phyloP scores from a whole-genome alignment of 2,113 vertebrate species.

The Oceanites oceanicus region DNA sequence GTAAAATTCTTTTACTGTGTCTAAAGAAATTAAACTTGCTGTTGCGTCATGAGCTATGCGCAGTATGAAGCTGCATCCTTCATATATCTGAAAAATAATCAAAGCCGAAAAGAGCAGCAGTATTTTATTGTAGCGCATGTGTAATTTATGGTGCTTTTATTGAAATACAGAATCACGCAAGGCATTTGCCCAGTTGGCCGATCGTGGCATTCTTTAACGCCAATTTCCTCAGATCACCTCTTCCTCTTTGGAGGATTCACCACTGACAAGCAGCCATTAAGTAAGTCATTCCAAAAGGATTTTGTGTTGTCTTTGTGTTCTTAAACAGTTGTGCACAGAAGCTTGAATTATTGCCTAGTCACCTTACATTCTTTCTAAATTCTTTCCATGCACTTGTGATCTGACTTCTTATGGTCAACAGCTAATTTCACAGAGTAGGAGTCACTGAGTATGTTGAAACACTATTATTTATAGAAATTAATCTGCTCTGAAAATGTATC shows the following conservation, averaged over 20 bases:
- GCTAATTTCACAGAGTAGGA: neutral
- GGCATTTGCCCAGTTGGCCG: constrained; percentile 83
- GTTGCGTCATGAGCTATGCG: fast-evolving
- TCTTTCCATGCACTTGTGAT: neutral
- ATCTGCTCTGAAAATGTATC: neutral
- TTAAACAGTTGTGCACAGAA: neutral
- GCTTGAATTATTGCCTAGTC: neutral
- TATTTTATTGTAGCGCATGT: fast-evolving
- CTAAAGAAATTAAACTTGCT: neutral
- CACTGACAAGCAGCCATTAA: constrained; percentile 91
- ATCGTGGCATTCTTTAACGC: constrained; percentile 94
- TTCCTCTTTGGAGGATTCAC: constrained; percentile 98
- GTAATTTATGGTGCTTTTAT: neutral
- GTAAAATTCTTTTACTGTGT: neutral
- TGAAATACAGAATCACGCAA: constrained; percentile 61
- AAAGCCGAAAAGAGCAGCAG: neutral
- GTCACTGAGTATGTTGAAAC: neutral
- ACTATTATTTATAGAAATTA: neutral
- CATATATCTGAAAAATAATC: fast-evolving
- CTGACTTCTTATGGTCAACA: fast-evolving
- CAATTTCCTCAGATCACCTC: constrained; percentile 88
- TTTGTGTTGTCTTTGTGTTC: neutral
- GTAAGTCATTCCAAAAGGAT: constrained; percentile 74
- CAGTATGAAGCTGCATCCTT: neutral
- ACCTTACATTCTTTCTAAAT: neutral